Conservation (phyloP, 2,113 vertebrate species). For the Alaudala cheleensis region DNA sequence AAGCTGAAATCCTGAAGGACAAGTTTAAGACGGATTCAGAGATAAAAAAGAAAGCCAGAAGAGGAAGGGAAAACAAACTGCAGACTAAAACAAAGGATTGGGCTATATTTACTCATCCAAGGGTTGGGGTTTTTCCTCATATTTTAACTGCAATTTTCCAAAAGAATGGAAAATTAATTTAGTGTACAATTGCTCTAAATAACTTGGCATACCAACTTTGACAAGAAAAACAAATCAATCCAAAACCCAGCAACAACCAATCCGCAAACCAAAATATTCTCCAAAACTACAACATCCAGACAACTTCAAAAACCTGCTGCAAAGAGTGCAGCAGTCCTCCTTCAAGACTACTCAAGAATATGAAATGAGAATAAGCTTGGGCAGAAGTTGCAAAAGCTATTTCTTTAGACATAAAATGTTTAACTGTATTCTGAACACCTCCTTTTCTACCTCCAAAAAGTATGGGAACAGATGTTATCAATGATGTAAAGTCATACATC, state of each 20-base stretch:
- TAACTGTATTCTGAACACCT: not conserved
- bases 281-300: not conserved
- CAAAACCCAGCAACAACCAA: not conserved
- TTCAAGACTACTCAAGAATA: not conserved
- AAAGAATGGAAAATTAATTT: not conserved
- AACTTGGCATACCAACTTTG: not conserved
- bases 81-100: not conserved
- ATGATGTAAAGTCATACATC: not conserved
- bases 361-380: not conserved
- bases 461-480: not conserved
- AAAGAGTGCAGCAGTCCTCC: not conserved
- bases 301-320: not conserved
- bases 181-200: not conserved
- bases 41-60: not conserved
- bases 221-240: not conserved
- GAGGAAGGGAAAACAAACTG: not conserved
- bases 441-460: not conserved
- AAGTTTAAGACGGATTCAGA: conserved; percentile 11
- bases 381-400: not conserved
- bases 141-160: not conserved
- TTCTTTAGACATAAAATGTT: not conserved
- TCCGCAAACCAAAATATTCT: not conserved
- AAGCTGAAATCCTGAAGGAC: not conserved
- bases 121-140: not conserved
- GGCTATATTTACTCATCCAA: not conserved